A percentile compares a stretch with the other conserved stretches of the same genome.
Evolutionary conservation across 2,113 vertebrate species (phyloP).

Genomic region (Cebus imitator): DNA sequence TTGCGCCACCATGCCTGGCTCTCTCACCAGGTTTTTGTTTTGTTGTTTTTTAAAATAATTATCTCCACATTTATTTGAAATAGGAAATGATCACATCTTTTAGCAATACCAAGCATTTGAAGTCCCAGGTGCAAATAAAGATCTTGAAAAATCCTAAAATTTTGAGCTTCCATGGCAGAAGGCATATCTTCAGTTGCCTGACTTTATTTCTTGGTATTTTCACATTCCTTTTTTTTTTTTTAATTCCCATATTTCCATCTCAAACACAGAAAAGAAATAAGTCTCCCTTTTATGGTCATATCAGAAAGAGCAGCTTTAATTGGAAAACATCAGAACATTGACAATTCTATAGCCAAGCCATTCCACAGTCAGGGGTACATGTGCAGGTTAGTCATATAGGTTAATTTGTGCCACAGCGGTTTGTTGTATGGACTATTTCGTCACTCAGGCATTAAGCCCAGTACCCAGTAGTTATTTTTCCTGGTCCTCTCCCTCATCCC

Average conservation of each 20-base stretch:
- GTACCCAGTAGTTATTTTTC: no score
- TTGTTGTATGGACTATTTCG: no score
- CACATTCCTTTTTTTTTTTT: not conserved
- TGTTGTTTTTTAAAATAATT: not conserved
- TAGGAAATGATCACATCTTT: not conserved
- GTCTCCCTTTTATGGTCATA: not conserved
- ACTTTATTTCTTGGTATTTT: not conserved
- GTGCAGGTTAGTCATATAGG: no score
- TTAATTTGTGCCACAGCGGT: no score
- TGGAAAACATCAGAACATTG: not conserved
- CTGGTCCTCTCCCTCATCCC: no score
- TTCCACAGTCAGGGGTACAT: not conserved
- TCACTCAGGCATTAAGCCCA: no score
- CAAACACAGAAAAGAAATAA: not conserved
- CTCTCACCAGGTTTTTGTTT: not conserved
- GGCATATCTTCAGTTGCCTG: not conserved
- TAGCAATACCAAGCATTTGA: not conserved
- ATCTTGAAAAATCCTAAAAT: not conserved
- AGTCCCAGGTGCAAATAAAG: not conserved
- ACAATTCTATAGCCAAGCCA: not conserved
- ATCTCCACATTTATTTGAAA: not conserved
- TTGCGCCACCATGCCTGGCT: not conserved
- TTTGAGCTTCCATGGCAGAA: not conserved
- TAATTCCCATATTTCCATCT: not conserved
- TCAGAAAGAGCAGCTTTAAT: not conserved